Conservation (phyloP, 2,797 vertebrate species). For the Erpetoichthys calabaricus region DNA sequence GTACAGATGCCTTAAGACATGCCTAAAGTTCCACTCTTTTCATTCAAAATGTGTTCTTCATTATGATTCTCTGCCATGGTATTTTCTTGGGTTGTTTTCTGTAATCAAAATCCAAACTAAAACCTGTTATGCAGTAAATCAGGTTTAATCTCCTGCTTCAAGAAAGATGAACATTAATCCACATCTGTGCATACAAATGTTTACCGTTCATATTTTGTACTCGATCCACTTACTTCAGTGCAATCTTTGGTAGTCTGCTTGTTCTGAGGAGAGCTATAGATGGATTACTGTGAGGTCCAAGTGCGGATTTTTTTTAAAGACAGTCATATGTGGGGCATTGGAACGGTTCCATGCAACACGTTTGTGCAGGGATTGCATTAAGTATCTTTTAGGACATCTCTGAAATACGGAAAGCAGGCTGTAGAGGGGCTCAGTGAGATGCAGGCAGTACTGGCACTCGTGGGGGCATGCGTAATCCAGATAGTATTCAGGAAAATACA, state of each 20-base stretch:
- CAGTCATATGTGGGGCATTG: too few relatives aligned
- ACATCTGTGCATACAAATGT: constrained; percentile 63
- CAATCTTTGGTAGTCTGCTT: constrained; percentile 1
- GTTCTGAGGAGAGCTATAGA: not conserved
- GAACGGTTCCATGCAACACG: too few relatives aligned
- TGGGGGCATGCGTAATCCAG: too few relatives aligned
- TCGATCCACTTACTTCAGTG: constrained; percentile 11
- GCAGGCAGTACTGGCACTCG: too few relatives aligned
- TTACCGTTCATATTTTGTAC: constrained; percentile 49
- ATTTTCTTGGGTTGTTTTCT: constrained; percentile 17
- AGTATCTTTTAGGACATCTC: too few relatives aligned
- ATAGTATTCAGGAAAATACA: too few relatives aligned
- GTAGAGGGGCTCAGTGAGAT: too few relatives aligned
- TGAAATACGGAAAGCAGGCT: too few relatives aligned
- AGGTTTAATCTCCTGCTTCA: constrained; percentile 54
- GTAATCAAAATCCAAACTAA: constrained; percentile 42
- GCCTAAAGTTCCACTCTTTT: constrained; percentile 22
- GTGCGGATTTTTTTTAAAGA: not conserved
- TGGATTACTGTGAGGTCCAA: not conserved
- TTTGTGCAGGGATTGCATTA: too few relatives aligned
- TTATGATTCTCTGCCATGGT: constrained; percentile 12
- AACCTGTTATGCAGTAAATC: constrained; percentile 53
- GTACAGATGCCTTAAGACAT: constrained; percentile 39
- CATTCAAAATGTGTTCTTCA: constrained; percentile 17
- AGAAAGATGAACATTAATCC: constrained; percentile 64